Evolutionary conservation across 2,888 invertebrate genomes (phyloP).

Genomic region (Creontiades dilutus): DNA sequence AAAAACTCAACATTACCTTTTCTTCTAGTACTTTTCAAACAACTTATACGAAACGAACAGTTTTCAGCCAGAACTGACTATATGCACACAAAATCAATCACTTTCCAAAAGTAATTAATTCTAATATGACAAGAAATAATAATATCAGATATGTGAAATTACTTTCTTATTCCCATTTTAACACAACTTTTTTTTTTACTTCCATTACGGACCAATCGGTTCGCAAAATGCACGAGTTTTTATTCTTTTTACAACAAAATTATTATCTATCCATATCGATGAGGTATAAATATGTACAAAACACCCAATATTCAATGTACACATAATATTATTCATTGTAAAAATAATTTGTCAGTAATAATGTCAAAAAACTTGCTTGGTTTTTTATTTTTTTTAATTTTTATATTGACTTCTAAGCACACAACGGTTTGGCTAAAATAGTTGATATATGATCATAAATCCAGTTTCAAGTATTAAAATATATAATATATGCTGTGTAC

Average conservation of each 20-base stretch:
- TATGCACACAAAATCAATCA: constrained; percentile 48
- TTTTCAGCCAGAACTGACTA: constrained; percentile 36
- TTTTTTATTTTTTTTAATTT: constrained; percentile 64
- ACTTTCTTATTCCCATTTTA: constrained; percentile 62
- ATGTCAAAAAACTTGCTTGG: constrained; percentile 72
- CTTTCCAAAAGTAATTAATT: constrained; percentile 27
- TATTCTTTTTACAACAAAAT: constrained; percentile 70
- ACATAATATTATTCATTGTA: constrained; percentile 72
- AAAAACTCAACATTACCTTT: not conserved
- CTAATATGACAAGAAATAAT: constrained; percentile 55
- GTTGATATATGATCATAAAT: constrained; percentile 68
- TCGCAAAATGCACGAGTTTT: constrained; percentile 53
- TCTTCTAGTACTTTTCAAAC: not conserved
- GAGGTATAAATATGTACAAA: constrained; percentile 74
- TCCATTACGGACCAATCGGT: constrained; percentile 55
- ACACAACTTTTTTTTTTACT: constrained; percentile 67
- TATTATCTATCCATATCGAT: constrained; percentile 71
- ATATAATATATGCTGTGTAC: constrained; percentile 63
- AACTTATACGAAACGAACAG: not conserved
- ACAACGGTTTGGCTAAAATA: constrained; percentile 71
- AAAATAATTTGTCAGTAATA: constrained; percentile 74
- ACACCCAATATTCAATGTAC: constrained; percentile 72
- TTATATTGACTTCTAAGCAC: constrained; percentile 73
- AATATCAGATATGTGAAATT: constrained; percentile 72
- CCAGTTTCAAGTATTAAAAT: constrained; percentile 68